Evolutionary conservation across 2,113 vertebrate genomes (phyloP).

Genomic region (Laticauda laticaudata): DNA sequence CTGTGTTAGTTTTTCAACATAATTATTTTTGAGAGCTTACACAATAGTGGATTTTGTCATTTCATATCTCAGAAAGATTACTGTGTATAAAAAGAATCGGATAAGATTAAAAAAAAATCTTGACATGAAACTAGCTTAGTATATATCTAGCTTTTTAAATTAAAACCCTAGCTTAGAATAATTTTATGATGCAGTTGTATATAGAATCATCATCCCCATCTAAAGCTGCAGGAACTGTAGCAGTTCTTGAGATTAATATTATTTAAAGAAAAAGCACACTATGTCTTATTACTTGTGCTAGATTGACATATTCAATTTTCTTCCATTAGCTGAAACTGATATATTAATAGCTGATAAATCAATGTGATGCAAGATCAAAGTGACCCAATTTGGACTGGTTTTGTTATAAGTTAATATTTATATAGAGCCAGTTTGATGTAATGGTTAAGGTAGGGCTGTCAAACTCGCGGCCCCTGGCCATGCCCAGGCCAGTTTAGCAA

Average conservation of each 20-base stretch:
- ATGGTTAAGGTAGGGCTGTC: not conserved
- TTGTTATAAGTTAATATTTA: not conserved
- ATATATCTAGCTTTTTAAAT: not conserved
- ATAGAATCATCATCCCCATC: not conserved
- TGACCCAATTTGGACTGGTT: not conserved
- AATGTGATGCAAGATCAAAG: not conserved
- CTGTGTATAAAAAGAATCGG: constrained; percentile 11
- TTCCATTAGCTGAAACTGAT: not conserved
- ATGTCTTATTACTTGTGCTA: not conserved
- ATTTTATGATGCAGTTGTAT: not conserved
- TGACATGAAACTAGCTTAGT: constrained; percentile 11
- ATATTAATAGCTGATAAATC: not conserved
- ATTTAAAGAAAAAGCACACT: not conserved
- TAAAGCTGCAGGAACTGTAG: not conserved
- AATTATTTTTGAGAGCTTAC: constrained; percentile 33
- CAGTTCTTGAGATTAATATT: not conserved
- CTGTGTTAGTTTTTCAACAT: constrained; percentile 21
- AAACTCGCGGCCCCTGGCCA: no score
- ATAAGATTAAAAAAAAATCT: not conserved
- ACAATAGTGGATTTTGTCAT: constrained; percentile 11
- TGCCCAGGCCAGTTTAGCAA: no score
- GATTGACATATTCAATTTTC: not conserved
- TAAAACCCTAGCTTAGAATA: not conserved
- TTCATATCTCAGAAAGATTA: constrained; percentile 19
- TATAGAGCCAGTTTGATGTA: not conserved